A percentile compares a stretch with the other conserved stretches of the same genome.
Conservation (phyloP, 1,140 invertebrate species). For the Ruditapes philippinarum region DNA sequence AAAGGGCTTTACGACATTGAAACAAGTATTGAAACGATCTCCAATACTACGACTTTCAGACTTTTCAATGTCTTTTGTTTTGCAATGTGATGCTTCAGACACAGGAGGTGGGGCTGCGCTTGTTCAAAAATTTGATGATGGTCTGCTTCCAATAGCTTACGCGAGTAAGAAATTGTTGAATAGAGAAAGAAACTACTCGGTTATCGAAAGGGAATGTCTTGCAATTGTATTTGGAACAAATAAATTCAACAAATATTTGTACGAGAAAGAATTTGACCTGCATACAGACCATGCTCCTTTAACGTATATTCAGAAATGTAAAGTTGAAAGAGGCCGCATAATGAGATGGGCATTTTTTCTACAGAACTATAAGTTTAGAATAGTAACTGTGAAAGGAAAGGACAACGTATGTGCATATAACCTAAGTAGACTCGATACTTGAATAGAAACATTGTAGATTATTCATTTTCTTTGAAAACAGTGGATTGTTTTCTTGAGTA, state of each 20-base stretch:
- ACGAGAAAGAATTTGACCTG: conserved; percentile 58
- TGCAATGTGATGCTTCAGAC: conserved; percentile 52
- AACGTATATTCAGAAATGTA: conserved; percentile 15
- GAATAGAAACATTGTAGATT: too few species aligned
- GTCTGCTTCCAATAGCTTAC: conserved; percentile 72
- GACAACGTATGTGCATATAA: too few species aligned
- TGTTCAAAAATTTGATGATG: conserved; percentile 69
- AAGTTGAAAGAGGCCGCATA: background rate
- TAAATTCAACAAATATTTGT: conserved; percentile 85
- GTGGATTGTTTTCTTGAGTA: too few species aligned
- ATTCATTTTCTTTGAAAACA: too few species aligned
- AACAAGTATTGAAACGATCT: conserved; percentile 52
- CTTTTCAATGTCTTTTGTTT: conserved; percentile 81
- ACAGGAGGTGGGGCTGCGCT: conserved; percentile 71
- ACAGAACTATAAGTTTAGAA: too few species aligned
- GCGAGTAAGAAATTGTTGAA: conserved; percentile 62
- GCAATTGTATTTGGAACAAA: conserved; percentile 85
- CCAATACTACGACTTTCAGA: conserved; percentile 74
- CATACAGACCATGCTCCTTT: conserved; percentile 67
- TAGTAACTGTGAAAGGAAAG: too few species aligned
- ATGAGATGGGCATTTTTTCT: background rate
- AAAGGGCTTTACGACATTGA: conserved; percentile 28
- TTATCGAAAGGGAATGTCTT: conserved; percentile 85
- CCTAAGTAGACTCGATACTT: too few species aligned
- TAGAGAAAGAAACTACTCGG: conserved; percentile 77